Percentiles rank a stretch among this genome's conserved stretches.
phyloP scores from a whole-genome alignment of 1,140 invertebrate species.

The Pararge aegeria region DNA sequence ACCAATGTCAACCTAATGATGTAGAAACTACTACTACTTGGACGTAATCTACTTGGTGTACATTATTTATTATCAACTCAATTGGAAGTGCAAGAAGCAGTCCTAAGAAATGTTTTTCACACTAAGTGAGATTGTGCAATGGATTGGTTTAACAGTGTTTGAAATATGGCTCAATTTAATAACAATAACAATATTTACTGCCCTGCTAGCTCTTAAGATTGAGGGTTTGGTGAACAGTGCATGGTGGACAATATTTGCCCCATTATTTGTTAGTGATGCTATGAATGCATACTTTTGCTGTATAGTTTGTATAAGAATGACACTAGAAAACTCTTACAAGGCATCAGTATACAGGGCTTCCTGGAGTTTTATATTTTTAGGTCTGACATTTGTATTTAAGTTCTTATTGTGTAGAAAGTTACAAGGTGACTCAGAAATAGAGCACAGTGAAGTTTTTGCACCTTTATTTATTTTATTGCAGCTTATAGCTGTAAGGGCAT shows the following conservation, averaged over 20 bases:
- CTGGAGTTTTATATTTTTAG: slow-evolving; percentile 92
- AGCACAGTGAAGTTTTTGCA: slow-evolving; percentile 95
- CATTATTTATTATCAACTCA: no score
- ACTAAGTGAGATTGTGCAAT: slow-evolving; percentile 71
- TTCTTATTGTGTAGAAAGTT: slow-evolving; percentile 95
- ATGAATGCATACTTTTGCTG: slow-evolving; percentile 96
- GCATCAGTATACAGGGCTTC: slow-evolving; percentile 88
- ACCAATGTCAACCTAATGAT: no score
- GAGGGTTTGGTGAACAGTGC: slow-evolving; percentile 83
- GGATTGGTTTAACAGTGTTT: slow-evolving; percentile 95
- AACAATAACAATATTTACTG: slow-evolving; percentile 90
- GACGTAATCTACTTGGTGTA: no score
- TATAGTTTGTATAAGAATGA: slow-evolving; percentile 96
- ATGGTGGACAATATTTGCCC: slow-evolving; percentile 94
- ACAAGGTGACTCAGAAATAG: slow-evolving; percentile 88
- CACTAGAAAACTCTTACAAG: slow-evolving; percentile 89
- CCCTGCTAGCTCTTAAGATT: slow-evolving; percentile 88
- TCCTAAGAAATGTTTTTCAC: slow-evolving; percentile 11
- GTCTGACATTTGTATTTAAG: slow-evolving; percentile 94
- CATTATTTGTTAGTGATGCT: slow-evolving; percentile 94
- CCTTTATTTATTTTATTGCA: slow-evolving; percentile 95
- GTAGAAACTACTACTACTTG: no score
- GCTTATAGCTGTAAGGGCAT: slow-evolving; percentile 94
- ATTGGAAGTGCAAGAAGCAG: not conserved
- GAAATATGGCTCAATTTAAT: slow-evolving; percentile 95